Conservation (phyloP, 2,797 vertebrate species). For the Anisognathus igniventris region DNA sequence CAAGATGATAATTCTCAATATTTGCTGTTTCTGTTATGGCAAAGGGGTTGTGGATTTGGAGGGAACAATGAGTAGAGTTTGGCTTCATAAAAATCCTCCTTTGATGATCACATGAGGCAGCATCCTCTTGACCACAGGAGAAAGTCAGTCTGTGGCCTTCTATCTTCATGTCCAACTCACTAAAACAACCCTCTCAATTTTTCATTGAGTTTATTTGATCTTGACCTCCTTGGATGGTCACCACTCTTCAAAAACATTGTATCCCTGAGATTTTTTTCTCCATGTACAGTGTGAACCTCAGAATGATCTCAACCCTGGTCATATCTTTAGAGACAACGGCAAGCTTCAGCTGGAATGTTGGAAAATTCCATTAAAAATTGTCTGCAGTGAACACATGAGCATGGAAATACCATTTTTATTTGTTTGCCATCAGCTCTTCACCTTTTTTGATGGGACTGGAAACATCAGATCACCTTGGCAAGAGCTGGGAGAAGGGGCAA, state of each 20-base stretch:
- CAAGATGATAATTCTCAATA: background rate
- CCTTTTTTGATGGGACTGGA: background rate
- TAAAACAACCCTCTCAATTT: accelerated
- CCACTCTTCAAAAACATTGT: background rate
- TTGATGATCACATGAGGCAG: background rate
- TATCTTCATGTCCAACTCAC: background rate
- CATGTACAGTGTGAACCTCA: background rate
- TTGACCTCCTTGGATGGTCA: background rate
- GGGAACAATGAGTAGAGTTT: background rate
- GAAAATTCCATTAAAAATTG: background rate
- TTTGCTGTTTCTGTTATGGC: background rate
- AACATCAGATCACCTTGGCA: background rate
- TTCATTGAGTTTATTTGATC: background rate
- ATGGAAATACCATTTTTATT: background rate
- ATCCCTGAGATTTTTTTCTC: background rate
- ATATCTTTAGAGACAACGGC: background rate
- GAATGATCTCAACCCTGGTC: background rate
- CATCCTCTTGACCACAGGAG: background rate
- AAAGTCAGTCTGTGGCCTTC: background rate
- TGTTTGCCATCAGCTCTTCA: background rate
- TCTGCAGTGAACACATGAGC: background rate
- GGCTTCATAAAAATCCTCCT: background rate
- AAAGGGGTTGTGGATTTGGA: background rate
- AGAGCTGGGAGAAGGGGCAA: background rate
- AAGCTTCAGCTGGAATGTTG: background rate